Conservation (phyloP, 1,140 invertebrate species). For the Drosophila hydei region DNA sequence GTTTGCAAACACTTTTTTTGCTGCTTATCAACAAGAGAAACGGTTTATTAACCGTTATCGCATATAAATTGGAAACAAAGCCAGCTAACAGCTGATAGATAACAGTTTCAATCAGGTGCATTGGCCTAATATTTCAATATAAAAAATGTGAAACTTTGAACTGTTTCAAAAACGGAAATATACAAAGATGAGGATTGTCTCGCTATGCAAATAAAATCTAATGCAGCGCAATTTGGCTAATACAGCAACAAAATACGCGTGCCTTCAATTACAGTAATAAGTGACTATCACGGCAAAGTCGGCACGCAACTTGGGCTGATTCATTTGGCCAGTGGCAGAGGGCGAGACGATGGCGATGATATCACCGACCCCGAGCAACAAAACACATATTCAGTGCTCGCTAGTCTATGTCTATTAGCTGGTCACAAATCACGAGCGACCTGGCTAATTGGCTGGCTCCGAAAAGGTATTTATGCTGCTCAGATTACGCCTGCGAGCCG, state of each 20-base stretch:
- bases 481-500: slow-evolving; percentile 56
- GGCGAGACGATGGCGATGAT: slow-evolving; percentile 60
- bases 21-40: too few species aligned
- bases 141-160: neutral
- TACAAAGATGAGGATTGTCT: too few species aligned
- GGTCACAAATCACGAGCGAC: slow-evolving; percentile 55
- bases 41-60: slow-evolving; percentile 3
- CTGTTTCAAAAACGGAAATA: too few species aligned
- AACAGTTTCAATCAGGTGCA: slow-evolving; percentile 14
- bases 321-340: slow-evolving; percentile 22
- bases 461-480: slow-evolving; percentile 53
- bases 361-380: slow-evolving; percentile 44
- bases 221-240: slow-evolving; percentile 30
- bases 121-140: neutral
- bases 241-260: slow-evolving; percentile 31
- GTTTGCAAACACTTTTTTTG: too few species aligned
- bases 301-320: slow-evolving; percentile 57
- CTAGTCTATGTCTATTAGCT: neutral
- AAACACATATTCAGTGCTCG: neutral
- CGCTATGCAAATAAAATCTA: neutral
- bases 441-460: slow-evolving; percentile 64
- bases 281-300: slow-evolving; percentile 33
- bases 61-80: slow-evolving; percentile 15
- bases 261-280: slow-evolving; percentile 45
- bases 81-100: slow-evolving; percentile 6